Evolutionary conservation across 2,797 vertebrate species (phyloP), one percentile per base, ranked within the genome.

Genomic region (Cirrhinus molitorella): DNA sequence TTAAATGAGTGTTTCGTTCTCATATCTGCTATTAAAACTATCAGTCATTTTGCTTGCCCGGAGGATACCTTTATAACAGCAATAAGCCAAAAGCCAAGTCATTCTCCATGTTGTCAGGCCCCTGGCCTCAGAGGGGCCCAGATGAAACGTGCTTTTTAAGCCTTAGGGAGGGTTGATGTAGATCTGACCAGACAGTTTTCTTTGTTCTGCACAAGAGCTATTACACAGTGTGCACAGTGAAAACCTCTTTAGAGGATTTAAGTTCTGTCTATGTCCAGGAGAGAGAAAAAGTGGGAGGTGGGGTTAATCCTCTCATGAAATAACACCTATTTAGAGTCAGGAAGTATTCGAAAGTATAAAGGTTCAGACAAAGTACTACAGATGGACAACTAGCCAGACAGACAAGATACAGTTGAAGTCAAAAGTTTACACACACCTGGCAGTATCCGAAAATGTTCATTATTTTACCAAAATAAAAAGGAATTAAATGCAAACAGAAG

Each of bases 191-290:
- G 90, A 91, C 89, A 90, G 85, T 80, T 23, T 70, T 82, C 85
- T 93, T 93, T 93, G 88, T 88, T 92, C 83, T 84, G 84, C 88
- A 87, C 85, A 84, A 72, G 80, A 90, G 73, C 80, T 90, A 88
- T 85, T 13, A 71, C 86, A 89, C 84, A 81, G 84, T 79, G 61
- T 83, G 89, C 85, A 87, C 88, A 90, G 91, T 90, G 91, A 93
- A 93, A 88, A 82, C 83, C 77, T 88, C 88, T 70, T 63, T 80
- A 89, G 82, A 85, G 79, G 70, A 80, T 51, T 79, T 40, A 79
- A 47, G 77, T 23, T 86, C 89, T 92, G 83, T 83, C 55, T 57
- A 45, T 61, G 81, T 79, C 16, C 19, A 16, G 45, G 47, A 28
- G 81, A 28, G 79, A 8, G 83, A 2, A 34, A 17, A 59, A 14